Evolutionary conservation across 2,888 invertebrate species (phyloP), one percentile per base, ranked within the genome.

Genomic region (Zygaena filipendulae): DNA sequence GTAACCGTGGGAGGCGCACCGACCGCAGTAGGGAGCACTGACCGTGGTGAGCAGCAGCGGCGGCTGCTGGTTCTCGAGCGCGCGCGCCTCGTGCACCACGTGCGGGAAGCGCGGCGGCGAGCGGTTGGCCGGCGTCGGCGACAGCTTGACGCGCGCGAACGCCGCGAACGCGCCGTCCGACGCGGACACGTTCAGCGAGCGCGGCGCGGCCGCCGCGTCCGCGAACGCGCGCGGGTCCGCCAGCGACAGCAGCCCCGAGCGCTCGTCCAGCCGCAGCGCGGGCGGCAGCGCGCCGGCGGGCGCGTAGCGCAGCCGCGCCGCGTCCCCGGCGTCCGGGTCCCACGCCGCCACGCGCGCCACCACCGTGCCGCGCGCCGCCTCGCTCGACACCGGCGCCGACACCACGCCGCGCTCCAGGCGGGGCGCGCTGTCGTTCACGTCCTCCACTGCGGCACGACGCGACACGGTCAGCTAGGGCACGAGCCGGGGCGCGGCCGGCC

Each of bases 131-230:
- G 92, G 87, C 33, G 90, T 72, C 37, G 90, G 82, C 49, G 89
- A 84, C 25, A 93, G 87, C 72, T 90, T 90, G 9, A 92, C 83
- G 40, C 92, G 81, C 1, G 94, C 87, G 68, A 91, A 96, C 40
- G 87, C 91, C 4, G 94, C 95, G 72, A 95, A 96, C 19, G 97
- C 93, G 16, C 97, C 97, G 77, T 98, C 97, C 30, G 93, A 92
- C 20, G 95, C 97, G 2, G 96, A 96, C 16, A 97, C 88, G 77
- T 97, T 97, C 33, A 97, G 82, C 39, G 68, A 59, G 49, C 72
- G 70, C 49, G 56, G 52, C 34, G 86, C 70, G 50, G 87, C 86
- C 40, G 86, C 84, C 44, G 88, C 87, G 52, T 87, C 87, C 55
- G 90, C 90, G 84, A 83, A 23, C 16, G 63, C 57, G 37, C 50